phyloP scores from a whole-genome alignment of 2,113 vertebrate species.

The Tauraco erythrolophus region DNA sequence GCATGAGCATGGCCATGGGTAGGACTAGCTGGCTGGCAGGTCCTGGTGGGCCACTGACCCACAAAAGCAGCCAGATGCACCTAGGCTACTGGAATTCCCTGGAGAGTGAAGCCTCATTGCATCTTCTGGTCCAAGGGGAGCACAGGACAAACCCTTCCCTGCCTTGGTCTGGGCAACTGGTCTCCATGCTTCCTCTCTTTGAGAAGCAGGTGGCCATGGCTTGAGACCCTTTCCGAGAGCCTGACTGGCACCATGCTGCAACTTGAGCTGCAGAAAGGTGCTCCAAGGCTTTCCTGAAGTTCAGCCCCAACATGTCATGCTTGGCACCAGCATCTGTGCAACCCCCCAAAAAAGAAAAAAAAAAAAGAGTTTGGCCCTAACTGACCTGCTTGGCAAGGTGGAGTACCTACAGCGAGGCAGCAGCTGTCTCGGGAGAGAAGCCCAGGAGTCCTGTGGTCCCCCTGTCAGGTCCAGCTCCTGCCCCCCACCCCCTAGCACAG shows the following conservation, averaged over 20 bases:
- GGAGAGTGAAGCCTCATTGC: background rate
- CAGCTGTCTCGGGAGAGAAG: background rate
- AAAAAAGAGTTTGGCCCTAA: slow-evolving; percentile 11
- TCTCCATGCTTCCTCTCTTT: background rate
- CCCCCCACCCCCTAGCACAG: background rate
- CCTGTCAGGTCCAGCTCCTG: background rate
- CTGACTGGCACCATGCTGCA: background rate
- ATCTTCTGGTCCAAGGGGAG: background rate
- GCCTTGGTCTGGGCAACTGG: background rate
- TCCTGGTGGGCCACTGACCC: background rate
- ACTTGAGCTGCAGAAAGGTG: slow-evolving; percentile 7
- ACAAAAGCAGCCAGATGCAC: background rate
- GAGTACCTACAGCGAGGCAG: slow-evolving; percentile 29
- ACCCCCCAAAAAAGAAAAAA: background rate
- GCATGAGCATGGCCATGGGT: background rate
- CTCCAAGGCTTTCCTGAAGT: slow-evolving; percentile 44
- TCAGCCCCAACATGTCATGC: slow-evolving; percentile 50
- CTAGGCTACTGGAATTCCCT: background rate
- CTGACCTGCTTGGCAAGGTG: slow-evolving; percentile 37
- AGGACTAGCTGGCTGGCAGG: background rate
- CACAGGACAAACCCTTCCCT: background rate
- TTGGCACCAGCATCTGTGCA: background rate
- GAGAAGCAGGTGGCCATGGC: background rate
- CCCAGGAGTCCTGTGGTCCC: background rate
- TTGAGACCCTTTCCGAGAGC: background rate